Conservation (phyloP, 2,113 vertebrate genomes). For the Bagarius yarrelli region DNA sequence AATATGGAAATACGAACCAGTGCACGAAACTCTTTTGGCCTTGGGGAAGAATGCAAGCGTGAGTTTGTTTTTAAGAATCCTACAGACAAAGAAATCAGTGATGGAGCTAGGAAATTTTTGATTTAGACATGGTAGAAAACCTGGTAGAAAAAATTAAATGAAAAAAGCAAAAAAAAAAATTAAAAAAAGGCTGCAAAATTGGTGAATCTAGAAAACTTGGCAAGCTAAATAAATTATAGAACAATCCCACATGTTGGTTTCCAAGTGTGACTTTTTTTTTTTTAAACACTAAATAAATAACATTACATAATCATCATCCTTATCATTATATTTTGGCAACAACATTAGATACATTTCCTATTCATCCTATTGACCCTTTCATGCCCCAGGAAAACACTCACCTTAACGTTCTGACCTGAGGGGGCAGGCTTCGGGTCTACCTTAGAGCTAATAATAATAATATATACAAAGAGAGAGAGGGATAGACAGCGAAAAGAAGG, state of each 20-base stretch:
- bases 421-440: slow-evolving; percentile 37
- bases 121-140: slow-evolving; percentile 16
- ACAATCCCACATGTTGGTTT: slow-evolving; percentile 8
- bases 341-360: slow-evolving; percentile 30
- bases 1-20: neutral
- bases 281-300: slow-evolving; percentile 47
- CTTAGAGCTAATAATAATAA: slow-evolving; percentile 34
- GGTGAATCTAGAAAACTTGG: neutral
- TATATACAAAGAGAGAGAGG: slow-evolving; percentile 42
- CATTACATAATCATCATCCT: slow-evolving; percentile 21
- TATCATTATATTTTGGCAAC: slow-evolving; percentile 13
- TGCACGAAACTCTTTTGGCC: slow-evolving; percentile 11
- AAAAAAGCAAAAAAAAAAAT: neutral
- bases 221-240: slow-evolving; percentile 19
- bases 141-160: neutral
- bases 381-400: slow-evolving; percentile 55
- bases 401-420: slow-evolving; percentile 47
- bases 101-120: slow-evolving; percentile 20
- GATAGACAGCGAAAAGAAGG: slow-evolving; percentile 39
- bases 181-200: neutral
- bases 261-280: slow-evolving; percentile 23
- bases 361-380: slow-evolving; percentile 16
- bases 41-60: slow-evolving; percentile 1
- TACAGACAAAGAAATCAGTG: slow-evolving; percentile 17
- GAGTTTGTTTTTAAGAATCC: neutral